phyloP scores from a whole-genome alignment of 2,113 vertebrate species.

The Argyrosomus japonicus region DNA sequence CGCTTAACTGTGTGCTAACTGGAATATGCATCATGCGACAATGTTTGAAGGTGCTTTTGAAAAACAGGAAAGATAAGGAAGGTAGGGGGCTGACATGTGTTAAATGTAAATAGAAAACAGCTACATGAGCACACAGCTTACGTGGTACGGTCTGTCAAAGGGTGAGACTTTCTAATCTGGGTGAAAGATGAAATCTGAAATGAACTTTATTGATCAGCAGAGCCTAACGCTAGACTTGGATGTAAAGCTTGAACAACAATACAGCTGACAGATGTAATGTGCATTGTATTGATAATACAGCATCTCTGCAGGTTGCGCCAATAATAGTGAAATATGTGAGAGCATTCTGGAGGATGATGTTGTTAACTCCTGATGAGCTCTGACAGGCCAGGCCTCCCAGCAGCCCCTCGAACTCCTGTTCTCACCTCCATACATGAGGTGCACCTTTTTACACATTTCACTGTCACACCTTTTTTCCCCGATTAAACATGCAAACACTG shows the following conservation, averaged over 20 bases:
- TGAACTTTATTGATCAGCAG: not conserved
- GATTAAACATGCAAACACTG: slow-evolving; percentile 62
- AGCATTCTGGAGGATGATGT: slow-evolving; percentile 46
- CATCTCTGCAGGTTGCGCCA: not conserved
- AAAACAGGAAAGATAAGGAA: not conserved
- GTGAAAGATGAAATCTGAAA: not conserved
- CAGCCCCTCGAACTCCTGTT: slow-evolving; percentile 62
- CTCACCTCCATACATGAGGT: slow-evolving; percentile 67
- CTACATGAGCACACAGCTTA: not conserved
- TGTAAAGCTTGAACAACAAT: not conserved
- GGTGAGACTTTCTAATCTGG: too few relatives aligned
- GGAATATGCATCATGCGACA: slow-evolving; percentile 45
- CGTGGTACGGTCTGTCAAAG: too few relatives aligned
- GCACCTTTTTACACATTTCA: slow-evolving; percentile 50
- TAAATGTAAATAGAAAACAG: not conserved
- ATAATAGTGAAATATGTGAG: not conserved
- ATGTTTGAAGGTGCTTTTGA: not conserved
- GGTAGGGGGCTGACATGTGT: not conserved
- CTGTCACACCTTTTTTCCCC: slow-evolving; percentile 30
- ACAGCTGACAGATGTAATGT: not conserved
- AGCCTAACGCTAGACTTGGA: not conserved
- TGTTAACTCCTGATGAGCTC: slow-evolving; percentile 53
- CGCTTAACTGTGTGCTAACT: slow-evolving; percentile 27
- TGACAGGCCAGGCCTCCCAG: slow-evolving; percentile 55
- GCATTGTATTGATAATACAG: not conserved